Evolutionary conservation across 30 jellyfish, hydroid and myxozoan species (phyloP).

Genomic region (Sanderia malayensis): DNA sequence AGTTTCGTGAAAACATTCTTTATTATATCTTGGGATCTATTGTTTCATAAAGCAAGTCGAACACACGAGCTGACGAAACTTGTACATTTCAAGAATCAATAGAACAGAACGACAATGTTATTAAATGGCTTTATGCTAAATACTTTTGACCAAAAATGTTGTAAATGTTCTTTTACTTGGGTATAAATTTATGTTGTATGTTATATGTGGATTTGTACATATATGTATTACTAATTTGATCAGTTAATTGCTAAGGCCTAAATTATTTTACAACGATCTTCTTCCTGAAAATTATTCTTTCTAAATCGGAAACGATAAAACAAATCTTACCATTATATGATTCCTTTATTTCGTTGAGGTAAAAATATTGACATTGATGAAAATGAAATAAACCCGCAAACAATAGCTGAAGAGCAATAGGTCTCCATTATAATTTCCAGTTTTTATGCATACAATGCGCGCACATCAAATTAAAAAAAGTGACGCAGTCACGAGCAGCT

Average conservation of each 20-base stretch:
- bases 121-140: too few species aligned
- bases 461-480: constrained; percentile 14
- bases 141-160: too few species aligned
- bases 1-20: constrained; percentile 2
- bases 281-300: too few species aligned
- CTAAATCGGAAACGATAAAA: too few species aligned
- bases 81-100: constrained; percentile 30
- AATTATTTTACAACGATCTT: not conserved
- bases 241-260: not conserved
- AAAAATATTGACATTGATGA: too few species aligned
- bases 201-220: too few species aligned
- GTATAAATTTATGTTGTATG: too few species aligned
- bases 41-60: constrained; percentile 27
- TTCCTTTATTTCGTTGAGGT: too few species aligned
- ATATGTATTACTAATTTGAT: too few species aligned
- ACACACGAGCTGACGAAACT: constrained; percentile 37
- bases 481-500: constrained; percentile 28
- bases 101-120: not conserved
- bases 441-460: constrained; percentile 33
- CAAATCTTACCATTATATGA: too few species aligned
- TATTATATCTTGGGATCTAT: constrained; percentile 3
- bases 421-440: not conserved
- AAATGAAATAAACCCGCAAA: too few species aligned
- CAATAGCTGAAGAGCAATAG: not conserved
- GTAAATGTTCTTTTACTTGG: too few species aligned